Percentiles rank a stretch among this genome's conserved stretches.
Conservation (phyloP, 2,797 vertebrate species). For the Lophius americanus region DNA sequence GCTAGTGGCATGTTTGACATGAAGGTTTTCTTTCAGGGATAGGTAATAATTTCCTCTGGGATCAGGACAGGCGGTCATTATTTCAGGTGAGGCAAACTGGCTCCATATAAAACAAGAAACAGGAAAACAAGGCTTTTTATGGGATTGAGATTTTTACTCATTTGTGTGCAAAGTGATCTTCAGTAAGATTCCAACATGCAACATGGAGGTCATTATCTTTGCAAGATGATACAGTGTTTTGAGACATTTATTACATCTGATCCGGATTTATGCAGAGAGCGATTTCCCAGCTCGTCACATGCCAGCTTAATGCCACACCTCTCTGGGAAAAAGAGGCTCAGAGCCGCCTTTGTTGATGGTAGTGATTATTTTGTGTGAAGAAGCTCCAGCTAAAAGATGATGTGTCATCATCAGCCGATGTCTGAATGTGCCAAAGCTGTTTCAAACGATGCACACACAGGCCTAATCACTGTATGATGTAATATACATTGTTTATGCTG, state of each 20-base stretch:
- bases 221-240: too few species aligned
- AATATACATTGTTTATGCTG: too few species aligned
- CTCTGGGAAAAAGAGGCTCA: too few species aligned
- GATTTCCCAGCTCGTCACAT: background rate
- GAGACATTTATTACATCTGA: background rate
- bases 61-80: background rate
- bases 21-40: too few species aligned
- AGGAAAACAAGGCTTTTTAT: background rate
- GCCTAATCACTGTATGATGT: conserved; percentile 19
- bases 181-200: too few species aligned
- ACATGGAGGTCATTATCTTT: too few species aligned
- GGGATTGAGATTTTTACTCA: too few species aligned
- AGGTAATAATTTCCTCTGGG: too few species aligned
- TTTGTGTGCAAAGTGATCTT: too few species aligned
- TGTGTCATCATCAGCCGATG: conserved; percentile 27
- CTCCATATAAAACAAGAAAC: background rate
- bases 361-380: conserved; percentile 24
- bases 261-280: background rate
- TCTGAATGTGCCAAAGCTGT: conserved; percentile 36
- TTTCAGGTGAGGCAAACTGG: background rate
- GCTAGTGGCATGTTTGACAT: too few species aligned
- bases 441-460: conserved; percentile 29
- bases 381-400: conserved; percentile 46
- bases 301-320: too few species aligned
- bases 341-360: background rate